These are phyloP conservation scores for Smutsia gigantea DNA, from an alignment of 2,797 vertebrate genomes.

Conservation along the genomic window DNA sequence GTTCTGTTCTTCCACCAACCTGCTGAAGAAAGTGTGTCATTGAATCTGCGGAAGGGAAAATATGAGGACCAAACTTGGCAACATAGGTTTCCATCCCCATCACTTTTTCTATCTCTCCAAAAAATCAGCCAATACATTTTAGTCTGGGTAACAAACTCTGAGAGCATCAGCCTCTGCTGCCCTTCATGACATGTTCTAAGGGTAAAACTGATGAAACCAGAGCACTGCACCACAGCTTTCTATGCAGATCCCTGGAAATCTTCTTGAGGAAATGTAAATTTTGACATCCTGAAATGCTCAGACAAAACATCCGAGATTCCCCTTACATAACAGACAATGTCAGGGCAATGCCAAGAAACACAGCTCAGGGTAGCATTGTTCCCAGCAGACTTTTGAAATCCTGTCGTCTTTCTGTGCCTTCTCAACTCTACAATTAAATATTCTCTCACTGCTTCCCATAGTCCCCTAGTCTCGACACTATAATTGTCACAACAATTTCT, in stretches of 20 bases:
- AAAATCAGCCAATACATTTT: not conserved
- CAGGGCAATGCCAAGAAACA: not conserved
- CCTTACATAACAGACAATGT: not conserved
- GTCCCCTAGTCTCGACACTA: constrained; percentile 53
- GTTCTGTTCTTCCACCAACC: not conserved
- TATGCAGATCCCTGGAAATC: not conserved
- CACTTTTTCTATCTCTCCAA: not conserved
- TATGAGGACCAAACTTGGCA: not conserved
- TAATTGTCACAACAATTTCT: constrained; percentile 62
- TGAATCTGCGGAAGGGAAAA: not conserved
- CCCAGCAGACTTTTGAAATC: constrained; percentile 8
- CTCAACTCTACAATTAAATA: constrained; percentile 62
- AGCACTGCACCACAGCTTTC: not conserved
- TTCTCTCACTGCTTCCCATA: constrained; percentile 54
- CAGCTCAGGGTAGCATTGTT: not conserved
- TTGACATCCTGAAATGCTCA: not conserved
- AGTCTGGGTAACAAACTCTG: not conserved
- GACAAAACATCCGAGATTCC: constrained; percentile 9
- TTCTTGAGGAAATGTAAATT: not conserved
- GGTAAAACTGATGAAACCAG: not conserved
- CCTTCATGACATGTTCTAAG: not conserved
- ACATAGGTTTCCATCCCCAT: not conserved
- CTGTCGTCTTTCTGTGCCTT: not conserved
- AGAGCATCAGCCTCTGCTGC: not conserved
- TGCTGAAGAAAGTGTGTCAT: not conserved